phyloP scores from a whole-genome alignment of 2,797 vertebrate species.

The Pseudochirops cupreus region DNA sequence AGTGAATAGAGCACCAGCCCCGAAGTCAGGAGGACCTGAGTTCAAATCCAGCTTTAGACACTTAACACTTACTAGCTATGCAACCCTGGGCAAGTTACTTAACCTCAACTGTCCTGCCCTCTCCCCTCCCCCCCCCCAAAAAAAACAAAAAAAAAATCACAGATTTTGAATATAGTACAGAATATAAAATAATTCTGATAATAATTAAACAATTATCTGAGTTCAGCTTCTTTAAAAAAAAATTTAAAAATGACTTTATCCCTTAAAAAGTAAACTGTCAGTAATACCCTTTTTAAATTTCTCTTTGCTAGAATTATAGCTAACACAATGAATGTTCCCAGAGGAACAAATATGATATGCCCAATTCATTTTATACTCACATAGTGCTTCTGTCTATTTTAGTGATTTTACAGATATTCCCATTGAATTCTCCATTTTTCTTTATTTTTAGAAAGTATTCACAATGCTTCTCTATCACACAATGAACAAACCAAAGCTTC shows the following conservation, averaged over 20 bases:
- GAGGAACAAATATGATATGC: background rate
- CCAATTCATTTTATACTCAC: background rate
- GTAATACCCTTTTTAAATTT: background rate
- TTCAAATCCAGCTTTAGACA: no score
- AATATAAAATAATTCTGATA: background rate
- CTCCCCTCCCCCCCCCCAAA: no score
- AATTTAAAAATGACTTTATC: no score
- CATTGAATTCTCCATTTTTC: background rate
- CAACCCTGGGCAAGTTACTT: no score
- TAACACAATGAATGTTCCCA: background rate
- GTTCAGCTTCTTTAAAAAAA: background rate
- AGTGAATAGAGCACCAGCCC: no score
- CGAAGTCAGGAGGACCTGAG: no score
- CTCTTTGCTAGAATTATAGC: background rate
- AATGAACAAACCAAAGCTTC: background rate
- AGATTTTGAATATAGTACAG: background rate
- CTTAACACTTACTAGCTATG: no score
- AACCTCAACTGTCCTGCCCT: no score
- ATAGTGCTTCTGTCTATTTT: background rate
- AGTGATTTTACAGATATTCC: background rate
- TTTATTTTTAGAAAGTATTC: background rate
- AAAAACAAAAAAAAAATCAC: background rate
- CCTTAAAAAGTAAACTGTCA: background rate
- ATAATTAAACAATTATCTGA: background rate
- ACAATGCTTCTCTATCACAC: background rate